Percentiles rank a stretch among this genome's conserved stretches.
Conservation (phyloP, 2,797 vertebrate species). For the Molothrus aeneus region DNA sequence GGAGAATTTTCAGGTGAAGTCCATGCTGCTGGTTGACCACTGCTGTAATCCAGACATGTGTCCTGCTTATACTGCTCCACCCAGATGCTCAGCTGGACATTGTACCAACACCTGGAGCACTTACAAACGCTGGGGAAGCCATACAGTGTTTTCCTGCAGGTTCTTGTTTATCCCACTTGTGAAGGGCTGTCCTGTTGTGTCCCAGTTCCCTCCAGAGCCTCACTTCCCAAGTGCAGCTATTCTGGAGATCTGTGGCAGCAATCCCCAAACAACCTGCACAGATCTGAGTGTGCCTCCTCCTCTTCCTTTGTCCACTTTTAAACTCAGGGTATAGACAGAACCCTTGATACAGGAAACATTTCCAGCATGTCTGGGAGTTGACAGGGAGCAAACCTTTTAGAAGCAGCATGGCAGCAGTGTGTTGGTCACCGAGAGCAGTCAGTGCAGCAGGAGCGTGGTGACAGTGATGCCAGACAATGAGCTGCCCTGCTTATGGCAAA, state of each 20-base stretch:
- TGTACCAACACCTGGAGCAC: not conserved
- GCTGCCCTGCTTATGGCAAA: not conserved
- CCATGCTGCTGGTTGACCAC: not conserved
- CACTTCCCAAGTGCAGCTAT: not conserved
- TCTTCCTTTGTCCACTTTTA: not conserved
- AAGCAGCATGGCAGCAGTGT: rapidly evolving
- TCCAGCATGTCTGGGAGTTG: not conserved
- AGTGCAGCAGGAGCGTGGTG: not conserved
- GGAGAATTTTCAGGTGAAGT: not conserved
- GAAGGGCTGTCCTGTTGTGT: not conserved
- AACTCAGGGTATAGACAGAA: not conserved
- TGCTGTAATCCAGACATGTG: not conserved
- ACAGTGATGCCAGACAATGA: not conserved
- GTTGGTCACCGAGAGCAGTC: not conserved
- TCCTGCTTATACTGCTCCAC: not conserved
- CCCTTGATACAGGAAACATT: not conserved
- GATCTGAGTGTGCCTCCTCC: not conserved
- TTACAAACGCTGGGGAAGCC: rapidly evolving
- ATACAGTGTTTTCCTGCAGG: not conserved
- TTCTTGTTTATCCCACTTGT: not conserved
- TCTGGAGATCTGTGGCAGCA: not conserved
- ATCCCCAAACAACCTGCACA: not conserved
- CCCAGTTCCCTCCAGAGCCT: not conserved
- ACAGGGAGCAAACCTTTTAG: not conserved
- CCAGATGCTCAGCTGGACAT: not conserved